Percentiles rank a stretch among this genome's conserved stretches.
These are phyloP conservation scores for Pollenia angustigena DNA, from an alignment of 2,888 invertebrate genomes.

Conservation along the genomic window DNA sequence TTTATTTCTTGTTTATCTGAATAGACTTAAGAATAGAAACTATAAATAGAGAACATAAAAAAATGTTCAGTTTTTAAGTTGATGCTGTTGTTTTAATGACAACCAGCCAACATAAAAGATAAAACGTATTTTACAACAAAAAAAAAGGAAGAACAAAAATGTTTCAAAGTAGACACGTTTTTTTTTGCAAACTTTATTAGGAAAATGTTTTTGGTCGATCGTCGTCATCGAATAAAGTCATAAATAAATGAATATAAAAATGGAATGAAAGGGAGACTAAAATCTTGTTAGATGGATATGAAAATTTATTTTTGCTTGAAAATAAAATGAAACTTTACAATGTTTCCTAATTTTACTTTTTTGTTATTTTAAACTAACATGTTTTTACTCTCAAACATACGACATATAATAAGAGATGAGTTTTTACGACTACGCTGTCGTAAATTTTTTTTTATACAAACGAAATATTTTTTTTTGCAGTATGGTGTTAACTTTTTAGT, in stretches of 20 bases:
- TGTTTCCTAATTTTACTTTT: background rate
- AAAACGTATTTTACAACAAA: conserved; percentile 4
- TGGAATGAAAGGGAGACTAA: background rate
- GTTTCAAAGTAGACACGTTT: conserved; percentile 54
- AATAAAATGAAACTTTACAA: conserved; percentile 48
- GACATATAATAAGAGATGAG: background rate
- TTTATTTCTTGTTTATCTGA: background rate
- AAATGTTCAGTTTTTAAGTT: conserved; percentile 3
- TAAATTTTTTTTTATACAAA: background rate
- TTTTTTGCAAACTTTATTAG: conserved; percentile 49
- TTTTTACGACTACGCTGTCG: background rate
- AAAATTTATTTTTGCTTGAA: conserved; percentile 53
- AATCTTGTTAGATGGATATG: conserved; percentile 3
- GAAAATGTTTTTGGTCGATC: conserved; percentile 34
- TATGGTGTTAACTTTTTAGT: no score
- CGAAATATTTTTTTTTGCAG: no score
- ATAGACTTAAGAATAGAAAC: conserved; percentile 6
- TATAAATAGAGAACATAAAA: conserved; percentile 41
- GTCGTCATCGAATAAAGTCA: conserved; percentile 34
- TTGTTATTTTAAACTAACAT: background rate
- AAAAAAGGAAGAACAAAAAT: conserved; percentile 5
- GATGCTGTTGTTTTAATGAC: conserved; percentile 36
- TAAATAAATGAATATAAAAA: conserved; percentile 47
- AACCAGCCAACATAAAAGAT: conserved; percentile 23
- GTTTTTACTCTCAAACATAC: background rate